Evolutionary conservation across 2,888 invertebrate species (phyloP).

Genomic region (Chrysina gloriosa): DNA sequence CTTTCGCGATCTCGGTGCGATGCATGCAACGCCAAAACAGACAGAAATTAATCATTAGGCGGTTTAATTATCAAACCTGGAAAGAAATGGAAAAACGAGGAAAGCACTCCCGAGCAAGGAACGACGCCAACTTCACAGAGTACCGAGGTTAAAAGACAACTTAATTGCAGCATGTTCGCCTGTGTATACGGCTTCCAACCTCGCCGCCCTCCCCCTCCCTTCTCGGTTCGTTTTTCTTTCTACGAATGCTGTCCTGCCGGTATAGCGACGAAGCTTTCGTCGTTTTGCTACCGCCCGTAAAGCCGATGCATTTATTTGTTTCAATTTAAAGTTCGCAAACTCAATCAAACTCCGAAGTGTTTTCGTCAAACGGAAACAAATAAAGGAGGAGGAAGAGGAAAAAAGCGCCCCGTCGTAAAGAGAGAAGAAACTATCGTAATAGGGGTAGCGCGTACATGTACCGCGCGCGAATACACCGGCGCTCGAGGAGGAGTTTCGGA

Average conservation of each 20-base stretch:
- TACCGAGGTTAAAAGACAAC: conserved; percentile 18
- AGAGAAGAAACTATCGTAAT: conserved; percentile 18
- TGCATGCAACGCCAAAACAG: conserved; percentile 31
- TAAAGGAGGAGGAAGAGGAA: background rate
- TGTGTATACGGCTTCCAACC: background rate
- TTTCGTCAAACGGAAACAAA: conserved; percentile 16
- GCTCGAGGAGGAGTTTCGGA: conserved; percentile 4
- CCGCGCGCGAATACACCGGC: background rate
- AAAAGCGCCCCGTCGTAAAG: background rate
- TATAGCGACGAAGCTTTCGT: background rate
- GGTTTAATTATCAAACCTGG: conserved; percentile 26
- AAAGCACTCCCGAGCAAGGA: background rate
- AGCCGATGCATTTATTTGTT: conserved; percentile 38
- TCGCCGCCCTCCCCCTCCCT: background rate
- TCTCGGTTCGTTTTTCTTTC: background rate
- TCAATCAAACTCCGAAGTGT: conserved; percentile 37
- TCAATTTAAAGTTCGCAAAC: conserved; percentile 35
- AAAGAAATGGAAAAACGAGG: background rate
- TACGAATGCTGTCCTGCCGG: background rate
- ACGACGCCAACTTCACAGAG: background rate
- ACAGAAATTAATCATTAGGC: conserved; percentile 29
- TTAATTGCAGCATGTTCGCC: conserved; percentile 13
- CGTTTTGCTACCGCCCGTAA: conserved; percentile 20
- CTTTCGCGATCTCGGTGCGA: too few species aligned
- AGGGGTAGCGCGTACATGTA: background rate